Evolutionary conservation across 2,113 vertebrate species (phyloP), one percentile per base, ranked within the genome.

Genomic region (Mastomys natalensis): DNA sequence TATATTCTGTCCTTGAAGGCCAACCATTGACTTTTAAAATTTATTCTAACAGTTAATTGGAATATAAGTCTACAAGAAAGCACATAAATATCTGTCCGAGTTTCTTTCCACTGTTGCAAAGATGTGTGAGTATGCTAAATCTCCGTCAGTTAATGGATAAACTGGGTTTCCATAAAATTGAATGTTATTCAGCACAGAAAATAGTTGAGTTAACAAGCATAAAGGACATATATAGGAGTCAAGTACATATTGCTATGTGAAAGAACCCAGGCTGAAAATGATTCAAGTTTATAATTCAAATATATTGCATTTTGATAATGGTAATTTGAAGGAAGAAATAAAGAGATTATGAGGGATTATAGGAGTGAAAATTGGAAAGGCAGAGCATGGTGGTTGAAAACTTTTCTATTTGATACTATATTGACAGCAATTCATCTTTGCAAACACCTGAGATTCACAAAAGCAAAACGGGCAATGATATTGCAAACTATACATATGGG

Each of bases 321-420:
- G 16, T 45, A 37, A 5, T 24, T 6, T 37, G 12, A n/a, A 58
- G 53, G 11, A 13, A 55, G 51, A n/a, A 45, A 51, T 60, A 55
- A 1, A 16, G 12, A 21, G 13, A 43, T 53, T 78, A n/a, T 43
- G 7, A 37, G 3, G 0, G 3, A 24, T 3, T 64, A 7, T 17
- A 2, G 7, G 15, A 34, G 5, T 13, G 19, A 78, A 9, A 11
- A 3, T 22, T 17, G 1, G 19, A 60, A 48, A 60, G 0, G 40
- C 13, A 76, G 31, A 64, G 19, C 1, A 40, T 0, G 31, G 19
- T 60, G 34, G 7, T 1, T 40, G 17, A 68, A 58, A 40, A 8
- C 4, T 21, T 45, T 87, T 88, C 11, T 51, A 4, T 72, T 48
- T 89, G 48, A 78, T 72, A 31, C 2, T 82, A 7, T 5, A 15